phyloP scores from a whole-genome alignment of 2,113 vertebrate genomes.

The Scomber japonicus region DNA sequence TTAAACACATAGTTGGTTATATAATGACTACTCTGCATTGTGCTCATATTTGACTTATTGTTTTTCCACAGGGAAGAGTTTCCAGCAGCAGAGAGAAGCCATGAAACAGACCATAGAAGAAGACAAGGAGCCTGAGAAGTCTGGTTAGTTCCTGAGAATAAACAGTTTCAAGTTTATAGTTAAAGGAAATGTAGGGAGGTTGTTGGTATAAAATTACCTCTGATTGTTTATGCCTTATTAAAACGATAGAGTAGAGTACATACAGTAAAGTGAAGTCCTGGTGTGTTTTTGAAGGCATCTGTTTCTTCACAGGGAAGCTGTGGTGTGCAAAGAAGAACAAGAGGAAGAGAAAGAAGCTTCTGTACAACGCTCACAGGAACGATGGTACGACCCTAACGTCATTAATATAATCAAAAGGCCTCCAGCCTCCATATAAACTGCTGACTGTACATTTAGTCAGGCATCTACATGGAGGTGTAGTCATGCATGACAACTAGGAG shows the following conservation, averaged over 20 bases:
- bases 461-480: too few species aligned
- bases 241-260: neutral
- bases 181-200: too few species aligned
- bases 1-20: neutral
- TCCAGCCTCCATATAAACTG: too few species aligned
- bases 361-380: constrained; percentile 94
- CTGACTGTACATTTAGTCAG: too few species aligned
- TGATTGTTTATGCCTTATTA: too few species aligned
- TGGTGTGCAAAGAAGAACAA: constrained; percentile 99
- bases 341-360: constrained; percentile 97
- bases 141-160: constrained; percentile 83
- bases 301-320: constrained; percentile 89
- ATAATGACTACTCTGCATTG: neutral
- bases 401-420: neutral
- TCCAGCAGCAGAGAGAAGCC: constrained; percentile 99
- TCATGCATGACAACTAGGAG: neutral
- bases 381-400: constrained; percentile 85
- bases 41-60: neutral
- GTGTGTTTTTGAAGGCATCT: neutral
- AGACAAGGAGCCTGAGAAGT: constrained; percentile 98
- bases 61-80: constrained; percentile 91
- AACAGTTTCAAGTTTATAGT: neutral
- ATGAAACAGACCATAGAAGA: constrained; percentile 99
- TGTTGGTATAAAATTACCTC: too few species aligned
- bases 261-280: too few species aligned